phyloP scores from a whole-genome alignment of 2,797 vertebrate genomes.

The Steatocranus sp. region DNA sequence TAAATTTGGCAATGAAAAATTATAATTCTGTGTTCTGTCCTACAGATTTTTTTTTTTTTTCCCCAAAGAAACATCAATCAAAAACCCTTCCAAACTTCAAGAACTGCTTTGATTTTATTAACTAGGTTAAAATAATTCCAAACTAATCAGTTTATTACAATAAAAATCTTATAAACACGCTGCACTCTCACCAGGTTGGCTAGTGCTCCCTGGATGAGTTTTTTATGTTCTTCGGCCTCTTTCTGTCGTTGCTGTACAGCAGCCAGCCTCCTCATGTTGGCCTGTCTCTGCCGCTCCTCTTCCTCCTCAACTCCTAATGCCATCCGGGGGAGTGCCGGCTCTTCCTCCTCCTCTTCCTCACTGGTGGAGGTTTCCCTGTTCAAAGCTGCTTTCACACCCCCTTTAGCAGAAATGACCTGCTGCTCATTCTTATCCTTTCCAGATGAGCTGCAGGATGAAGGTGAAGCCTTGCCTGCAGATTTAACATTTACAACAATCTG shows the following conservation, averaged over 20 bases:
- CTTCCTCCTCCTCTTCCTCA: conserved; percentile 8
- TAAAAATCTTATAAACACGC: background rate
- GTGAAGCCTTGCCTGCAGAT: background rate
- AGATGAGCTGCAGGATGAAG: conserved; percentile 25
- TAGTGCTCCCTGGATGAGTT: conserved; percentile 86
- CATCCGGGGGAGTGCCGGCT: background rate
- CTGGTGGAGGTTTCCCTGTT: background rate
- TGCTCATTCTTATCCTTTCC: conserved; percentile 10
- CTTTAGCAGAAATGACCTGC: background rate
- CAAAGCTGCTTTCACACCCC: background rate
- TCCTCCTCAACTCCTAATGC: conserved; percentile 27
- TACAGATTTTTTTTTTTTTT: background rate
- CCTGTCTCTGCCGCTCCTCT: conserved; percentile 70
- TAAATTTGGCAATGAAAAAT: background rate
- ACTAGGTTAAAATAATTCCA: background rate
- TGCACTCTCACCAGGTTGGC: conserved; percentile 77
- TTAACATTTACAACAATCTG: background rate
- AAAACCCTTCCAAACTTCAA: background rate
- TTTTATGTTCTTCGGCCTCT: conserved; percentile 81
- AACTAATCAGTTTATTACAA: background rate
- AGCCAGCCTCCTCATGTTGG: conserved; percentile 87
- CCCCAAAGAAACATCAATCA: background rate
- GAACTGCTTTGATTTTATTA: background rate
- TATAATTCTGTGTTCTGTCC: background rate
- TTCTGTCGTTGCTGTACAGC: conserved; percentile 83